phyloP scores from a whole-genome alignment of 2,888 invertebrate species.

The Cephus pulcher region DNA sequence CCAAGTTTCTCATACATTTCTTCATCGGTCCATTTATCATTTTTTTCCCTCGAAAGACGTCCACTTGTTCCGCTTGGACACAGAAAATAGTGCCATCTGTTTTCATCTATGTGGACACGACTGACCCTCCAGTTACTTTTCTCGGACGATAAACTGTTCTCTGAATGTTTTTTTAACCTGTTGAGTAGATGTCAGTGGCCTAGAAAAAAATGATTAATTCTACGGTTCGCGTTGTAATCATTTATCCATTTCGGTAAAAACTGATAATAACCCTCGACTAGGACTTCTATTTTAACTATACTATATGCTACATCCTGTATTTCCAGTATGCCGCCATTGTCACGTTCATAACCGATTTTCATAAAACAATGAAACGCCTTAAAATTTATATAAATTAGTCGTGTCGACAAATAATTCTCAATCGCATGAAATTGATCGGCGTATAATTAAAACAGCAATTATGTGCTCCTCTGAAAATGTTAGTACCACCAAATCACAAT shows the following conservation, averaged over 20 bases:
- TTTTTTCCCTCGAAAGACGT: neutral
- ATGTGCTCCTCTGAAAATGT: neutral
- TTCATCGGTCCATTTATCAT: neutral
- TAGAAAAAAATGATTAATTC: neutral
- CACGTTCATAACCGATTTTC: neutral
- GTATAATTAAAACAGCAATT: neutral
- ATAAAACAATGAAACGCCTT: neutral
- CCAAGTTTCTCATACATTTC: neutral
- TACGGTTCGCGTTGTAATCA: neutral
- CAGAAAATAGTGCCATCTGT: neutral
- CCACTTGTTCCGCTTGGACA: neutral
- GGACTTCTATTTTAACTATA: neutral
- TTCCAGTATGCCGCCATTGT: neutral
- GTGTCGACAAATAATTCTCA: neutral
- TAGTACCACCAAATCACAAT: conserved; percentile 3
- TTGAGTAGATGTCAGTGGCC: neutral
- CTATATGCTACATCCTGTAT: neutral
- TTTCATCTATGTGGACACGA: neutral
- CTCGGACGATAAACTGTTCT: neutral
- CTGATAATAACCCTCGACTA: neutral
- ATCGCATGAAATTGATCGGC: neutral
- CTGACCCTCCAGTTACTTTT: neutral
- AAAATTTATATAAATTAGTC: neutral
- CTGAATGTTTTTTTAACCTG: neutral
- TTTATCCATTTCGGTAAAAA: neutral